Conservation (phyloP, 1,140 invertebrate genomes). For the Drosophila athabasca region DNA sequence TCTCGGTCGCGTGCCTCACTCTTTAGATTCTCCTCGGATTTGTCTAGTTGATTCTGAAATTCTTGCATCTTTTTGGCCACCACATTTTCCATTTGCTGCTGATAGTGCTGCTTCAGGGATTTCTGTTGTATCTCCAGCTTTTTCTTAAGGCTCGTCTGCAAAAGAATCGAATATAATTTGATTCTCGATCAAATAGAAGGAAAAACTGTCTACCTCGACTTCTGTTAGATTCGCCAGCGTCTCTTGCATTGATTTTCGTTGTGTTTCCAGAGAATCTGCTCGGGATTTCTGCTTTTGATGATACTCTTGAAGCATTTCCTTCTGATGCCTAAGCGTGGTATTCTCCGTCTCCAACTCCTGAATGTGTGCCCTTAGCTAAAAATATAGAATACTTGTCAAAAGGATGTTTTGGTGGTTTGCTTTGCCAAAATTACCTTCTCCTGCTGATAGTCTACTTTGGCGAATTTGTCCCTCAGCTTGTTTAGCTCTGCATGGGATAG, state of each 20-base stretch:
- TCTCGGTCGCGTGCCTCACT: slow-evolving; percentile 88
- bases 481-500: slow-evolving; percentile 64
- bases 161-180: neutral
- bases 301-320: slow-evolving; percentile 78
- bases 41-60: slow-evolving; percentile 90
- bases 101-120: slow-evolving; percentile 89
- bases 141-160: slow-evolving; percentile 82
- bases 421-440: slow-evolving; percentile 55
- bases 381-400: neutral
- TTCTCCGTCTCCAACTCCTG: slow-evolving; percentile 73
- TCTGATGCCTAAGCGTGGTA: slow-evolving; percentile 59
- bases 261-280: slow-evolving; percentile 65
- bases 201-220: slow-evolving; percentile 54
- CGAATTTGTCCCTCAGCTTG: slow-evolving; percentile 73
- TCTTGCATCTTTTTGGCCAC: slow-evolving; percentile 90
- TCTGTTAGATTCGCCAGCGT: slow-evolving; percentile 68
- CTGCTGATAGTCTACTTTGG: slow-evolving; percentile 71
- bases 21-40: slow-evolving; percentile 87
- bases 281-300: slow-evolving; percentile 76
- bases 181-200: neutral
- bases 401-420: neutral
- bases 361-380: slow-evolving; percentile 55
- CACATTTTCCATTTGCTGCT: slow-evolving; percentile 90
- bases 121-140: slow-evolving; percentile 87
- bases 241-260: slow-evolving; percentile 74